A percentile compares a stretch with the other conserved stretches of the same genome.
Evolutionary conservation across 1,140 invertebrate species (phyloP).

Genomic region (Tigriopus japonicus): DNA sequence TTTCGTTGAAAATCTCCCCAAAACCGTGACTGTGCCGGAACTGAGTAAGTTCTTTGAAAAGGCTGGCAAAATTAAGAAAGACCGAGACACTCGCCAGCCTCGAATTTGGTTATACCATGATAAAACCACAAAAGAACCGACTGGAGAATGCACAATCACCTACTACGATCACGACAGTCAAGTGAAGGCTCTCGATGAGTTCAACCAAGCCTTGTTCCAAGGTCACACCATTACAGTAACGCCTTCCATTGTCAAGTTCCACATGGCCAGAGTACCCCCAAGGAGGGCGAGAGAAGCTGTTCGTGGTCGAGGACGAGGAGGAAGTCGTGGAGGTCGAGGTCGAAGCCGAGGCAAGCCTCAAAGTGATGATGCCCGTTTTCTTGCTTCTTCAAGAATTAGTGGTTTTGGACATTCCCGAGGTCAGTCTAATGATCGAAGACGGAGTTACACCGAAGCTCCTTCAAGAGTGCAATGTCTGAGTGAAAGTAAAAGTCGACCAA

Average conservation of each 20-base stretch:
- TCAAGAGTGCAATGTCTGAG: too few species aligned
- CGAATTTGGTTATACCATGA: slow-evolving; percentile 10
- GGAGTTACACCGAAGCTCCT: too few species aligned
- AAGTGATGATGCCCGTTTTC: not conserved
- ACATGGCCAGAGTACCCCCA: slow-evolving; percentile 6
- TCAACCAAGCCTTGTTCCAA: not conserved
- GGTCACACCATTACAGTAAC: slow-evolving; percentile 1
- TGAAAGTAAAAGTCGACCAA: too few species aligned
- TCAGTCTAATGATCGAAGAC: too few species aligned
- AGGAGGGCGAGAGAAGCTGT: not conserved
- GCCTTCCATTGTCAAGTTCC: slow-evolving; percentile 7
- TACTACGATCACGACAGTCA: not conserved
- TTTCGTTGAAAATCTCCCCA: slow-evolving; percentile 2
- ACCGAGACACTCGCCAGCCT: not conserved
- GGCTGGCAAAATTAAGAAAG: not conserved
- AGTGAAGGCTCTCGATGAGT: not conserved
- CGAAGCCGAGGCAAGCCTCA: not conserved
- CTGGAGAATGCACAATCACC: slow-evolving; percentile 12
- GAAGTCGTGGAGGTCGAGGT: not conserved
- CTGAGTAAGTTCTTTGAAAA: not conserved
- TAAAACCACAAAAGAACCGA: not conserved
- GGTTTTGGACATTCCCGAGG: too few species aligned
- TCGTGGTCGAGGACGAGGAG: not conserved
- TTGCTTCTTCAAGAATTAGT: too few species aligned
- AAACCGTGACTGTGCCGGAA: slow-evolving; percentile 2